phyloP scores from a whole-genome alignment of 1,140 invertebrate genomes.

The Macrotrachela quadricornifera region DNA sequence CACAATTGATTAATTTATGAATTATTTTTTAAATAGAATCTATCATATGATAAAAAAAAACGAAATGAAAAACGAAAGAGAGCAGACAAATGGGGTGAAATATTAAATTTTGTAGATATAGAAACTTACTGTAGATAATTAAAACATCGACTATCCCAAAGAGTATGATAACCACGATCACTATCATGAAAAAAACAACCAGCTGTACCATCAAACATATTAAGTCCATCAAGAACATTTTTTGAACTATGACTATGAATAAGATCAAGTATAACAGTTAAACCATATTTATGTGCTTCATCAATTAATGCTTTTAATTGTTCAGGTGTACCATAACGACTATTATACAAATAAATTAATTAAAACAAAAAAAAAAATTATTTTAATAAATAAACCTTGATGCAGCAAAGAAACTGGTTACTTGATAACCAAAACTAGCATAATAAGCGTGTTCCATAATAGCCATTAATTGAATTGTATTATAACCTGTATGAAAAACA shows the following conservation, averaged over 20 bases:
- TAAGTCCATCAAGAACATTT: conserved; percentile 87
- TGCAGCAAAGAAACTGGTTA: conserved; percentile 76
- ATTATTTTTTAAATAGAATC: no score
- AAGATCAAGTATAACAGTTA: conserved; percentile 77
- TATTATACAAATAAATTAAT: no score
- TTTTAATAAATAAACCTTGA: no score
- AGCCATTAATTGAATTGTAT: conserved; percentile 93
- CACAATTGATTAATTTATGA: no score
- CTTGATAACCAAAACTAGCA: conserved; percentile 96
- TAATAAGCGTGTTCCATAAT: conserved; percentile 99
- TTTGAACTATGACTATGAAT: conserved; percentile 98
- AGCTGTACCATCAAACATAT: conserved; percentile 89
- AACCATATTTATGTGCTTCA: conserved; percentile 55
- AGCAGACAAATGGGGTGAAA: no score
- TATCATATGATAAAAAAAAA: no score
- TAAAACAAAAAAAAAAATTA: no score
- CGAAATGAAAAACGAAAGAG: no score
- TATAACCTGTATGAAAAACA: no score
- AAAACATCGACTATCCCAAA: conserved; percentile 93
- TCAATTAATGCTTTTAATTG: conserved; percentile 82
- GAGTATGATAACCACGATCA: conserved; percentile 55
- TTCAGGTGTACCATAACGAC: conserved; percentile 83
- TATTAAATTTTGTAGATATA: no score
- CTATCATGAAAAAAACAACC: conserved; percentile 80
- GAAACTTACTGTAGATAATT: conserved; percentile 83